phyloP scores from a whole-genome alignment of 2,888 invertebrate genomes.

The Drosophila paracracens region DNA sequence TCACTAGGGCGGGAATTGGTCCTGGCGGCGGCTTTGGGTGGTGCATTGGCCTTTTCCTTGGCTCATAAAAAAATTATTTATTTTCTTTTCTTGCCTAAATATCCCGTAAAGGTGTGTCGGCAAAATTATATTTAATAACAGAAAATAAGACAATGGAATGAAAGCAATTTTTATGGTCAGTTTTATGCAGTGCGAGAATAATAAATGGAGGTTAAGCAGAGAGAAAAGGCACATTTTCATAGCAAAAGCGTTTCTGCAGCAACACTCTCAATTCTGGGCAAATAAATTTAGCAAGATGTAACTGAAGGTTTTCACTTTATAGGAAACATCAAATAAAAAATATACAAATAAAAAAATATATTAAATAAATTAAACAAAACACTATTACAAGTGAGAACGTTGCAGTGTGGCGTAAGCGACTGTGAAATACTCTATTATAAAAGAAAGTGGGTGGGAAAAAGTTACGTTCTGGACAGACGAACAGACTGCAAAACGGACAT shows the following conservation, averaged over 20 bases:
- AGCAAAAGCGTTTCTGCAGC: not conserved
- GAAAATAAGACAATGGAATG: constrained; percentile 72
- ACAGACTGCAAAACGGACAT: not conserved
- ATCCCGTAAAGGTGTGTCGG: constrained; percentile 60
- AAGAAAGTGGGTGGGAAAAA: not conserved
- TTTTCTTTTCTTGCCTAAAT: constrained; percentile 26
- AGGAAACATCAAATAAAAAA: not conserved
- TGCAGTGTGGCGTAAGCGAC: not conserved
- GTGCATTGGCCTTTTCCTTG: constrained; percentile 46
- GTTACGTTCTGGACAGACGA: not conserved
- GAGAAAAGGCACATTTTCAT: not conserved
- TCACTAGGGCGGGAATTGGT: constrained; percentile 51
- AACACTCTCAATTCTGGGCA: not conserved
- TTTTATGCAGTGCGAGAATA: constrained; percentile 1
- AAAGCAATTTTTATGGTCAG: constrained; percentile 31
- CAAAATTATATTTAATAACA: constrained; percentile 74
- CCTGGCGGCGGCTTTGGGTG: constrained; percentile 8
- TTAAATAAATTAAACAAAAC: not conserved
- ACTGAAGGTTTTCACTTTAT: not conserved
- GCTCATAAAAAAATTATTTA: constrained; percentile 64
- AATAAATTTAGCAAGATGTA: not conserved
- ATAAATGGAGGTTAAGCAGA: not conserved
- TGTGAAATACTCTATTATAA: not conserved
- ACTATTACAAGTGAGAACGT: not conserved
- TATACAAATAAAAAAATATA: not conserved